These are phyloP conservation scores for Opisthograptis luteolata DNA, from an alignment of 2,888 invertebrate genomes.

Conservation along the genomic window DNA sequence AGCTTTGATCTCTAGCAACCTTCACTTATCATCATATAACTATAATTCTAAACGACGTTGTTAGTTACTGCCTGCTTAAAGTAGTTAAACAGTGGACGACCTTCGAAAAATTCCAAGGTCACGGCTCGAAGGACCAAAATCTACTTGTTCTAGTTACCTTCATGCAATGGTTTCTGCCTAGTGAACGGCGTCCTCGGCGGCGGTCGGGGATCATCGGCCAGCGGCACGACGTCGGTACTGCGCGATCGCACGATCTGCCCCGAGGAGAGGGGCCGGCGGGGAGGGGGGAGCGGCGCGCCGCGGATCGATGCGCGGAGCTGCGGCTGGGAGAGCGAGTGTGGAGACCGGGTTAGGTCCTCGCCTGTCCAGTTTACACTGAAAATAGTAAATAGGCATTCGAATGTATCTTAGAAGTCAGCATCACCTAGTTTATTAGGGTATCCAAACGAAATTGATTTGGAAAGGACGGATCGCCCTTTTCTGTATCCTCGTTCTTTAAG, in stretches of 20 bases:
- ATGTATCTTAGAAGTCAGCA: too few relatives aligned
- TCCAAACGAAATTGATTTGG: too few relatives aligned
- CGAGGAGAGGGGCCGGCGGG: conserved; percentile 42
- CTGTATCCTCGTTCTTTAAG: too few relatives aligned
- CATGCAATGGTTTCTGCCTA: conserved; percentile 52
- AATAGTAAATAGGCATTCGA: too few relatives aligned
- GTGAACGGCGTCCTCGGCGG: conserved; percentile 54
- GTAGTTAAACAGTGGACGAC: too few relatives aligned
- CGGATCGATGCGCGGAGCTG: conserved; percentile 33
- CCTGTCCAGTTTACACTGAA: conserved; percentile 77
- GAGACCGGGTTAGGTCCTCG: conserved; percentile 65
- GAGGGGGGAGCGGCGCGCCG: conserved; percentile 41
- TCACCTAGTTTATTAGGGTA: too few relatives aligned
- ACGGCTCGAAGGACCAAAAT: not conserved
- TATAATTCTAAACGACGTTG: too few relatives aligned
- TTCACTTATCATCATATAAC: too few relatives aligned
- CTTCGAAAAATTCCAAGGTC: not conserved
- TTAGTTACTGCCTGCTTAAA: too few relatives aligned
- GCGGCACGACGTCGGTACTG: conserved; percentile 57
- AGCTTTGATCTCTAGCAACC: too few relatives aligned
- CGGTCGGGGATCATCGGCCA: conserved; percentile 53
- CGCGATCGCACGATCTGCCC: conserved; percentile 57
- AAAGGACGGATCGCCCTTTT: too few relatives aligned
- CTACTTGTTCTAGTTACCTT: conserved; percentile 43
- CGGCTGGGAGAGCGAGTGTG: conserved; percentile 64